A percentile compares a stretch with the other conserved stretches of the same genome.
phyloP scores from a whole-genome alignment of 1,140 invertebrate species.

The Pseudoatta argentina region DNA sequence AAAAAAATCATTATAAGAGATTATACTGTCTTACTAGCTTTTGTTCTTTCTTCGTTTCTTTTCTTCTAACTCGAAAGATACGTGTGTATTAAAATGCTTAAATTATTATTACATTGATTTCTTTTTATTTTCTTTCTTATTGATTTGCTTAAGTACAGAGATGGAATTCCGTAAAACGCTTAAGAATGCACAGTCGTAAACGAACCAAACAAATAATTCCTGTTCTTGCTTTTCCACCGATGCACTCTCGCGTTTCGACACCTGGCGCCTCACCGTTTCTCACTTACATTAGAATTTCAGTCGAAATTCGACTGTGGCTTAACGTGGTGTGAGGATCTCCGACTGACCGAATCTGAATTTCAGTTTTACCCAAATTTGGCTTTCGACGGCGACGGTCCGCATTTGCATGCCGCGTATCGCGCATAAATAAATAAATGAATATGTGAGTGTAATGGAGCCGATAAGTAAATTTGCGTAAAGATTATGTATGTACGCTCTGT shows the following conservation, averaged over 20 bases:
- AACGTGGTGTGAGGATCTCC: conserved; percentile 23
- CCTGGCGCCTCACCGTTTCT: conserved; percentile 43
- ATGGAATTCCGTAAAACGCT: not conserved
- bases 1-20: not conserved
- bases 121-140: not conserved
- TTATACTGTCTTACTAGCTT: not conserved
- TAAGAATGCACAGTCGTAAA: conserved; percentile 7
- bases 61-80: not conserved
- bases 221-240: not conserved
- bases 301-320: conserved; percentile 49
- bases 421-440: conserved; percentile 66
- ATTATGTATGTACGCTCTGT: not conserved
- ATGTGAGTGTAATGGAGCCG: conserved; percentile 40
- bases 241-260: conserved; percentile 21
- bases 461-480: conserved; percentile 46
- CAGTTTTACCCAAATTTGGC: conserved; percentile 60
- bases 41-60: not conserved
- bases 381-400: conserved; percentile 22
- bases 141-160: not conserved
- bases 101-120: not conserved
- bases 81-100: not conserved
- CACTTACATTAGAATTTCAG: conserved; percentile 60
- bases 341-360: conserved; percentile 59
- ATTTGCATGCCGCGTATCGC: conserved; percentile 37
- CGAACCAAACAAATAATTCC: conserved; percentile 34